phyloP scores from a whole-genome alignment of 2,888 invertebrate species.

The Cyclophora albipunctata region DNA sequence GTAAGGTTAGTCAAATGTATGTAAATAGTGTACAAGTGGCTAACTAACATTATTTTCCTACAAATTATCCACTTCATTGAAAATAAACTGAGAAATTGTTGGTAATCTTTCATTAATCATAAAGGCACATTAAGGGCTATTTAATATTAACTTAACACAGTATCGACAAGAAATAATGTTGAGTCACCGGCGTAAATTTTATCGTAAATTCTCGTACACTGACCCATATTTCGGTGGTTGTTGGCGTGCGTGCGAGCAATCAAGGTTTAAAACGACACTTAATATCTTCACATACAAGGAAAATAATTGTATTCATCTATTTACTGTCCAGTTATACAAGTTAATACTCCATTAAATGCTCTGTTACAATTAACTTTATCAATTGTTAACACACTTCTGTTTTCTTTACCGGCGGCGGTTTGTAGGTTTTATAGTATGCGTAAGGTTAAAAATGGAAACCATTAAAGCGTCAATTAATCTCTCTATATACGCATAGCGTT shows the following conservation, averaged over 20 bases:
- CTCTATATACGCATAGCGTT: slow-evolving; percentile 44
- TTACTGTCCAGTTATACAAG: slow-evolving; percentile 42
- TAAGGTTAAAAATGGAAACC: background rate
- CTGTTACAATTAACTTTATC: slow-evolving; percentile 25
- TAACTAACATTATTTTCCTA: background rate
- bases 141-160: slow-evolving; percentile 29
- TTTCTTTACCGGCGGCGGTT: slow-evolving; percentile 1
- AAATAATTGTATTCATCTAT: slow-evolving; percentile 47
- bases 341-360: slow-evolving; percentile 48
- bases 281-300: slow-evolving; percentile 60
- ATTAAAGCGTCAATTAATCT: slow-evolving; percentile 31
- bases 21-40: no score
- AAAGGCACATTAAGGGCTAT: slow-evolving; percentile 4
- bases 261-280: slow-evolving; percentile 47
- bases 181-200: slow-evolving; percentile 44
- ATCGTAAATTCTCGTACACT: slow-evolving; percentile 35
- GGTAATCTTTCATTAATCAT: no score
- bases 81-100: no score
- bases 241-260: slow-evolving; percentile 56
- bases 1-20: no score
- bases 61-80: no score
- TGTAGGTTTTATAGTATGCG: background rate
- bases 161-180: slow-evolving; percentile 36
- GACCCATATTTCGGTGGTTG: slow-evolving; percentile 37
- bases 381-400: slow-evolving; percentile 4